Evolutionary conservation across 2,113 vertebrate species (phyloP).

Genomic region (Leucosticte australis): DNA sequence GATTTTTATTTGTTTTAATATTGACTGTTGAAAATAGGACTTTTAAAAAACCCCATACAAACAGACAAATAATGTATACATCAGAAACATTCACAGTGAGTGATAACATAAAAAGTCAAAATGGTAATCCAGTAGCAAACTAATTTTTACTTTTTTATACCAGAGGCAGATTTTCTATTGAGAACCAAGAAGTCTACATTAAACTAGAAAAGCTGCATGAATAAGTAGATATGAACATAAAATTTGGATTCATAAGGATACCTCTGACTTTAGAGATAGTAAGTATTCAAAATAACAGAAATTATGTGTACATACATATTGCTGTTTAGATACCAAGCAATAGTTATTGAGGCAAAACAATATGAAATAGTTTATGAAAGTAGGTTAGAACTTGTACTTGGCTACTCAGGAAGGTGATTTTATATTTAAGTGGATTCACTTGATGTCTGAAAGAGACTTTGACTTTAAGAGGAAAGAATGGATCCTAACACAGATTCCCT

Average conservation of each 20-base stretch:
- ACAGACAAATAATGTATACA: not conserved
- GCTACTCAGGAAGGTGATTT: not conserved
- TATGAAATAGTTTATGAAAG: not conserved
- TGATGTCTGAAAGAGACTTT: not conserved
- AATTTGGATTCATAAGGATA: not conserved
- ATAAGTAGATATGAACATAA: not conserved
- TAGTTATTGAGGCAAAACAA: not conserved
- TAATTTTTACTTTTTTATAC: not conserved
- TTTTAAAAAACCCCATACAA: not conserved
- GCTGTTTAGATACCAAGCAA: not conserved
- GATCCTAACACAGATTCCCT: not conserved
- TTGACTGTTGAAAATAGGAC: not conserved
- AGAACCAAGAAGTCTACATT: not conserved
- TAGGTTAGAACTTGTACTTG: not conserved
- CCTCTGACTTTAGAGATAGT: not conserved
- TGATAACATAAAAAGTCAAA: not conserved
- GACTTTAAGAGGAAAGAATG: not conserved
- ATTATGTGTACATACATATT: not conserved
- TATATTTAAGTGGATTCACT: not conserved
- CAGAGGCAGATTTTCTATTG: not conserved
- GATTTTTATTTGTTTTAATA: not conserved
- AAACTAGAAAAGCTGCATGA: not conserved
- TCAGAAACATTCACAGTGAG: too few species aligned
- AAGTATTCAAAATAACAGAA: not conserved
- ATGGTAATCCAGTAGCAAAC: not conserved